Base-by-base conservation (phyloP, 2,113 vertebrate species). In the Regulus satrapa region DNA sequence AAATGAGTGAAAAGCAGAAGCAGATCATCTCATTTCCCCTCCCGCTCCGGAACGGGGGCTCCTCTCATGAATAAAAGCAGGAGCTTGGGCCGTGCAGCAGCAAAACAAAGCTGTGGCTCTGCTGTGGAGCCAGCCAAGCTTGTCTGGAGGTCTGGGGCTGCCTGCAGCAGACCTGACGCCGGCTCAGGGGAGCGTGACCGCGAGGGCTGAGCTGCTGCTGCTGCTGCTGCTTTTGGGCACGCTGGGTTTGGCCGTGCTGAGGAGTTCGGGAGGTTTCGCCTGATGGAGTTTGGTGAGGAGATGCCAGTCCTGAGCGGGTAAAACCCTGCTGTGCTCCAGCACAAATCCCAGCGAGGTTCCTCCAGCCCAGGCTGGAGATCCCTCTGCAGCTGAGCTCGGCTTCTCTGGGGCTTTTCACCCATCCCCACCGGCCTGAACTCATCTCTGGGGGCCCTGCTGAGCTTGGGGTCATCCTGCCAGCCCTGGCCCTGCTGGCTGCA, bases 211-310 rank as follows among this genome's bases (percentile, higher is more conserved):
- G 45, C n/a, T n/a, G 41, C 45, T 56, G 36, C 45, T 55, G 51
- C 13, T 2, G 8, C 83, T 7, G 40, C 81, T 46, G 7, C 48
- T 49, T 4, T 29, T 1, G 19, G 25, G 5, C 16, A 15, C 2
- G 0, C 1, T 13, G 64, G 0, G 0, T 63, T 15, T 31, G 15
- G 12, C 5, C 8, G 58, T 1, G 34, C 4, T n/a, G 12, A n/a
- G 63, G 59, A 38, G 51, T 1, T 7, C 0, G 46, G 23, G 49
- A 34, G 71, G 31, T 6, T 58, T 12, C 58, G 5, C 21, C 9
- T 10, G 9, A 1, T 66, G 82, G 3, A 5, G 20, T 85, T 66
- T 14, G 51, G 36, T 15, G 82, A 28, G 49, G 7, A 63, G 40
- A 7, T 51, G 56, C 51, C 15, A 4, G 43, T 5, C 17, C 67